phyloP scores from a whole-genome alignment of 2,797 vertebrate genomes.

The Pipistrellus pipistrellus region DNA sequence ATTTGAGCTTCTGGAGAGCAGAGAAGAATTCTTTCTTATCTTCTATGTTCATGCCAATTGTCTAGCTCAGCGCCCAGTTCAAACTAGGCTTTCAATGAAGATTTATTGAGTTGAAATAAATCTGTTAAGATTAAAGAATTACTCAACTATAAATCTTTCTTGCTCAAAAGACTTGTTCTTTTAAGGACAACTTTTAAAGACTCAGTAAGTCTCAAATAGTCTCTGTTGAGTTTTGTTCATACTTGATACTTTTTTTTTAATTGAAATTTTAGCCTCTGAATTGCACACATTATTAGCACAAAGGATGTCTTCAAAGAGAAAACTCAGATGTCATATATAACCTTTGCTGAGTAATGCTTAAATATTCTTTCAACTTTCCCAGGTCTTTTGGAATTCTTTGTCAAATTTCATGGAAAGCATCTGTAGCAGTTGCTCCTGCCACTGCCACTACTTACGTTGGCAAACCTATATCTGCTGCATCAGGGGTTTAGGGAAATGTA shows the following conservation, averaged over 20 bases:
- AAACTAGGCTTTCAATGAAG: slow-evolving; percentile 39
- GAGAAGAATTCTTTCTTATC: slow-evolving; percentile 55
- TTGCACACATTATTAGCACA: slow-evolving; percentile 54
- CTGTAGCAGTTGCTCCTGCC: not conserved
- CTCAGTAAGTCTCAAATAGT: slow-evolving; percentile 49
- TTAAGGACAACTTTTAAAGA: slow-evolving; percentile 57
- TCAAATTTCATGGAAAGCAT: slow-evolving; percentile 44
- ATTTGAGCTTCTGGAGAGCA: slow-evolving; percentile 48
- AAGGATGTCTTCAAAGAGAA: slow-evolving; percentile 51
- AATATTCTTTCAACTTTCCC: slow-evolving; percentile 45
- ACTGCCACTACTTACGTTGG: slow-evolving; percentile 6
- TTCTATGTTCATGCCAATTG: not conserved
- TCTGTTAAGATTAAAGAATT: slow-evolving; percentile 55
- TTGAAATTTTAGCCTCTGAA: slow-evolving; percentile 34
- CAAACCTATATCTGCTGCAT: not conserved
- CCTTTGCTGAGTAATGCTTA: slow-evolving; percentile 29
- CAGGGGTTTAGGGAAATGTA: slow-evolving; percentile 10
- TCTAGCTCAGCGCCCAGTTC: slow-evolving; percentile 5
- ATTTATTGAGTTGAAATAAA: slow-evolving; percentile 61
- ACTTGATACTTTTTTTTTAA: not conserved
- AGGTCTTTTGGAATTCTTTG: slow-evolving; percentile 5
- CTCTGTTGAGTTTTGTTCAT: slow-evolving; percentile 54
- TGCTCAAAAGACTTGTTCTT: slow-evolving; percentile 55
- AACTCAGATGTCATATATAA: slow-evolving; percentile 49
- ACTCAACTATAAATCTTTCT: slow-evolving; percentile 66